Conservation (phyloP, 30 jellyfish, hydroid and myxozoan species). For the Aurelia coerulea region DNA sequence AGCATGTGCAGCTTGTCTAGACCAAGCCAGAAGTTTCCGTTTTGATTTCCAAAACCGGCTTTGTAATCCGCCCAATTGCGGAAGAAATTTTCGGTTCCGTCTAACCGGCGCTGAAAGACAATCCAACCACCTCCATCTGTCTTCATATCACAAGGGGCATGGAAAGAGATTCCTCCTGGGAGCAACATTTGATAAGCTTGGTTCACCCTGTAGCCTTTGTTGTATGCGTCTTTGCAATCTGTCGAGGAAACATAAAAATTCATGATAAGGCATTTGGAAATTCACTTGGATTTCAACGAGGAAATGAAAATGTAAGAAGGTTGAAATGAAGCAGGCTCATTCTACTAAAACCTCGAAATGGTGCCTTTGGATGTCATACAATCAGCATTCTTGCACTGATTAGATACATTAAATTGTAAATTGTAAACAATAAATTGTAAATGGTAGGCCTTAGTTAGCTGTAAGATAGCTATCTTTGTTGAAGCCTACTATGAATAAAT, state of each 20-base stretch:
- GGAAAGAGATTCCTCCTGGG: not conserved
- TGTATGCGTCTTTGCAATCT: not conserved
- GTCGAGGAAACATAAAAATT: not conserved
- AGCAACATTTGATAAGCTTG: not conserved
- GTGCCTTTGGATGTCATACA: too few relatives aligned
- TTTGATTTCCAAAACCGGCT: slow-evolving; percentile 9
- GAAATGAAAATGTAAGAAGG: too few relatives aligned
- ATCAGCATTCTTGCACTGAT: too few relatives aligned
- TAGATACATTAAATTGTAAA: too few relatives aligned
- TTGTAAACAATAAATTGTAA: too few relatives aligned
- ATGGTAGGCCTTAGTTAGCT: too few relatives aligned
- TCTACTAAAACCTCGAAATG: too few relatives aligned
- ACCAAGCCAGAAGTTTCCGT: slow-evolving; percentile 22
- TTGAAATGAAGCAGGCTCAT: too few relatives aligned
- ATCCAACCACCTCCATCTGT: slow-evolving; percentile 9
- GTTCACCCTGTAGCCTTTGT: not conserved
- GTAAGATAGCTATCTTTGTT: too few relatives aligned
- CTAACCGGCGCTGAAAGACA: slow-evolving; percentile 22
- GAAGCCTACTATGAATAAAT: too few relatives aligned
- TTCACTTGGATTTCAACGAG: too few relatives aligned
- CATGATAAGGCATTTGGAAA: too few relatives aligned
- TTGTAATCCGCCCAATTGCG: slow-evolving; percentile 13
- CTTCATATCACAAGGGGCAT: slow-evolving; percentile 1
- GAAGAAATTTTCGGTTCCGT: not conserved
- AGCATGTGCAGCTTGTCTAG: slow-evolving; percentile 11